Evolutionary conservation across 2,797 vertebrate genomes (phyloP).

Genomic region (Darevskia nairensis): DNA sequence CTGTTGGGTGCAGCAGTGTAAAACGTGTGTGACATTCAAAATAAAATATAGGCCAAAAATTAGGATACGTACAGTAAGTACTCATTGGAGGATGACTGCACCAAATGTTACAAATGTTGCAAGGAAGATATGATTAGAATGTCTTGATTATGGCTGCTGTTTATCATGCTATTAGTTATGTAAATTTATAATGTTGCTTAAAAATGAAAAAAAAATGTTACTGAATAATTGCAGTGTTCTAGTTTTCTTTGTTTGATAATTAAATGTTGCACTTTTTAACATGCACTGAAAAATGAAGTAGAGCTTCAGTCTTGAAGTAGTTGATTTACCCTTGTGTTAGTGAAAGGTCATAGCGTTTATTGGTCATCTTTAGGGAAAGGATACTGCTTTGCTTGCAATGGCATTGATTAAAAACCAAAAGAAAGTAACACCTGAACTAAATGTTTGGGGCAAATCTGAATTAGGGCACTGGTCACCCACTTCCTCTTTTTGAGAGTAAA

Average conservation of each 20-base stretch:
- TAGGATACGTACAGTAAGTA: background rate
- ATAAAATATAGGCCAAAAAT: background rate
- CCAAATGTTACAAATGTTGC: background rate
- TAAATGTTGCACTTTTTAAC: constrained; percentile 39
- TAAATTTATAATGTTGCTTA: constrained; percentile 26
- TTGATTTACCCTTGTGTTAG: background rate
- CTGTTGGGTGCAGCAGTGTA: background rate
- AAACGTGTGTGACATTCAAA: background rate
- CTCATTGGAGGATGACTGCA: background rate
- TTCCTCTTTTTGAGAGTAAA: background rate
- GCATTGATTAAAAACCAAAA: background rate
- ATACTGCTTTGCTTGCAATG: background rate
- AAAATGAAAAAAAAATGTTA: constrained; percentile 21
- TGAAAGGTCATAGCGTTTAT: background rate
- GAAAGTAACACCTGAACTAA: background rate
- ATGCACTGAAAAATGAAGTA: background rate
- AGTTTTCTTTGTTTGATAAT: constrained; percentile 30
- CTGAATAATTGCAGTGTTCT: constrained; percentile 35
- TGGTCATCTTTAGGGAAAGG: background rate
- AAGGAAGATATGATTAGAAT: background rate
- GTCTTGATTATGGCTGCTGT: background rate
- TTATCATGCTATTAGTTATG: background rate
- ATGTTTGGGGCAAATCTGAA: background rate
- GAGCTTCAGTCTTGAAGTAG: constrained; percentile 23
- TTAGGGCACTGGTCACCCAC: background rate